A percentile compares a stretch with the other conserved stretches of the same genome.
Evolutionary conservation across 53 echinoderm and acorn worm genomes (phyloP).

Genomic region (Echinometra lucunter): DNA sequence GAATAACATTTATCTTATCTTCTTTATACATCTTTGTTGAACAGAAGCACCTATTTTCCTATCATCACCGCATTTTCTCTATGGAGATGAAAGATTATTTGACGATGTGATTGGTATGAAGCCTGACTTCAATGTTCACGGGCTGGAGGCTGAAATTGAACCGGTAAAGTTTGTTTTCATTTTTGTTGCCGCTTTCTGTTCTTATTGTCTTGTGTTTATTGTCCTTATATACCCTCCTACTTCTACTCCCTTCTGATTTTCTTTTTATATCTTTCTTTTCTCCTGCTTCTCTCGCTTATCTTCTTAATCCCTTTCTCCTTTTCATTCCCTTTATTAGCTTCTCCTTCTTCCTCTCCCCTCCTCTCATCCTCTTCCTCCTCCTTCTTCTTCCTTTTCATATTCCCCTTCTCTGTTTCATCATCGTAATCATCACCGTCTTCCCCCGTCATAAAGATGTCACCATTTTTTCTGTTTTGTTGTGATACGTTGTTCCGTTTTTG

Average conservation of each 20-base stretch:
- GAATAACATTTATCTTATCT: too few species aligned
- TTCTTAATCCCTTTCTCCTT: not conserved
- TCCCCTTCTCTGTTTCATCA: not conserved
- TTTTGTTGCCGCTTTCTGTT: not conserved
- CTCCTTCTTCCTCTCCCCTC: not conserved
- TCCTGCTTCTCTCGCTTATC: not conserved
- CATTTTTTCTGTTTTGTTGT: not conserved
- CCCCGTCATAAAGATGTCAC: too few species aligned
- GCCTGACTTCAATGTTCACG: slow-evolving; percentile 83
- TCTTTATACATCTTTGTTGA: not conserved
- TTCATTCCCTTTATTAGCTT: not conserved
- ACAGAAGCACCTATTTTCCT: slow-evolving; percentile 89
- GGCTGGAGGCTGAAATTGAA: slow-evolving; percentile 83
- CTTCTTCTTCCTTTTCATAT: not conserved
- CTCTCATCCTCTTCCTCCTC: not conserved
- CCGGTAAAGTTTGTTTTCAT: slow-evolving; percentile 68
- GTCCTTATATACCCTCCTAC: not conserved
- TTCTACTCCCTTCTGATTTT: not conserved
- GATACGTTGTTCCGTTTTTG: too few species aligned
- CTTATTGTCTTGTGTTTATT: not conserved
- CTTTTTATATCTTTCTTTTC: not conserved
- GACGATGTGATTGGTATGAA: slow-evolving; percentile 83
- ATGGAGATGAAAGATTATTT: slow-evolving; percentile 72
- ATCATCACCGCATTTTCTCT: slow-evolving; percentile 92
- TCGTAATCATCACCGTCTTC: not conserved